These are phyloP conservation scores for Turritopsis rubra DNA, from an alignment of 30 jellyfish, hydroid and myxozoan species.

Conservation along the genomic window DNA sequence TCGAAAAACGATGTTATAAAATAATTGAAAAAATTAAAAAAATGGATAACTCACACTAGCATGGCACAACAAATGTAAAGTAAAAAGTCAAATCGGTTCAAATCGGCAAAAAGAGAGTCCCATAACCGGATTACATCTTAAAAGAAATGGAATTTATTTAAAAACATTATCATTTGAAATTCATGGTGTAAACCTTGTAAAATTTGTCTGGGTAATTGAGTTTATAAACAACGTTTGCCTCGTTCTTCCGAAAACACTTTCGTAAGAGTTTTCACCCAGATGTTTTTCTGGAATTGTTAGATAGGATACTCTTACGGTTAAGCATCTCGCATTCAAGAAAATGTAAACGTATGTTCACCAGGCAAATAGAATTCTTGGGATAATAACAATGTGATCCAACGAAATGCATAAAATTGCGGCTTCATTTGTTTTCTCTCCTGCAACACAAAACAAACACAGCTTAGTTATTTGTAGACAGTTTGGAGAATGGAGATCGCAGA, in stretches of 20 bases:
- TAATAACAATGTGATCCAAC: constrained; percentile 89
- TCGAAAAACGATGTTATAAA: not conserved
- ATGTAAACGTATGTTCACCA: constrained; percentile 35
- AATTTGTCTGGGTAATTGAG: too few species aligned
- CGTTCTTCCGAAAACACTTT: too few species aligned
- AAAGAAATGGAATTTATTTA: too few species aligned
- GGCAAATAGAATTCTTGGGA: constrained; percentile 94
- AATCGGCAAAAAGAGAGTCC: constrained; percentile 96
- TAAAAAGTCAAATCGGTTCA: constrained; percentile 69
- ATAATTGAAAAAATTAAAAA: not conserved
- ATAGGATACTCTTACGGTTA: too few species aligned
- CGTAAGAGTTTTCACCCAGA: too few species aligned
- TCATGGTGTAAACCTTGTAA: too few species aligned
- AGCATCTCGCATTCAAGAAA: not conserved
- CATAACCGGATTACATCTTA: constrained; percentile 93
- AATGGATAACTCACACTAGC: constrained; percentile 61
- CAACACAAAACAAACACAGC: not conserved
- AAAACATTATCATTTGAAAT: too few species aligned
- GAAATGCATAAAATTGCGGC: constrained; percentile 97
- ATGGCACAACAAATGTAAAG: constrained; percentile 81
- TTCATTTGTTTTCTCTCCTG: constrained; percentile 83
- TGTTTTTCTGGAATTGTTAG: too few species aligned
- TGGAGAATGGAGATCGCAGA: not conserved
- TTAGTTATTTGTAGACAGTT: not conserved
- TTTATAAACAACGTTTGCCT: too few species aligned